Evolutionary conservation across 2,113 vertebrate species (phyloP), one percentile per base, ranked within the genome.

Genomic region (Myiozetetes cayanensis): DNA sequence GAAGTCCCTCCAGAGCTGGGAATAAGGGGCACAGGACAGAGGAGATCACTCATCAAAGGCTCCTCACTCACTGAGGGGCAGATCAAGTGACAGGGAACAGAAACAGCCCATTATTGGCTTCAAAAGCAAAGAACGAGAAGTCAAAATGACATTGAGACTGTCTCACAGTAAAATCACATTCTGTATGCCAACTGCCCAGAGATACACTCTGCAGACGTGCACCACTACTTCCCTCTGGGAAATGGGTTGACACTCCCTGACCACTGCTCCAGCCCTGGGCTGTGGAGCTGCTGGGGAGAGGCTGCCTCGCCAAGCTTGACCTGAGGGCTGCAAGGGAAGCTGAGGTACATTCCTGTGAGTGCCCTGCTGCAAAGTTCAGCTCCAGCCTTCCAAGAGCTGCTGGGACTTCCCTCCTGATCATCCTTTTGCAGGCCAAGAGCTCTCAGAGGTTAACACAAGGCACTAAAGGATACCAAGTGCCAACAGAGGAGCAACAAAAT

Each of bases 11-110:
- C n/a, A 15, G 88, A 78, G 73, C 56, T 12, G 35, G 67, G 52
- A 61, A 56, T 43, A 90, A 58, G 43, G 70, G 90, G 20, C 71
- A 83, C 49, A 31, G 86, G 86, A 97, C 93, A 94, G 76, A 95
- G 70, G 59, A 94, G 65, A 78, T 95, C 94, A 86, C 93, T 92
- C 94, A 71, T 10, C 68, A 49, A 52, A 89, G 71, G 70, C 88
- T 93, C 55, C 71, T 65, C 8, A 0, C 74, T 93, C 83, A 68
- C 76, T 1, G 0, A 44, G 52, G 79, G 68, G 65, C 49, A 86
- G 93, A 92, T 97, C 73, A 28, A 68, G 88, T 96, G 88, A 59
- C 88, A 2, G 68, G 41, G 76, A 89, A 90, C 65, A 92, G 75
- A 96, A 95, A 35, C 47, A 53, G 86, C 35, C 76, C 85, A 81